A percentile compares a stretch with the other conserved stretches of the same genome.
phyloP scores from a whole-genome alignment of 2,797 vertebrate species.

The Sebastes umbrosus region DNA sequence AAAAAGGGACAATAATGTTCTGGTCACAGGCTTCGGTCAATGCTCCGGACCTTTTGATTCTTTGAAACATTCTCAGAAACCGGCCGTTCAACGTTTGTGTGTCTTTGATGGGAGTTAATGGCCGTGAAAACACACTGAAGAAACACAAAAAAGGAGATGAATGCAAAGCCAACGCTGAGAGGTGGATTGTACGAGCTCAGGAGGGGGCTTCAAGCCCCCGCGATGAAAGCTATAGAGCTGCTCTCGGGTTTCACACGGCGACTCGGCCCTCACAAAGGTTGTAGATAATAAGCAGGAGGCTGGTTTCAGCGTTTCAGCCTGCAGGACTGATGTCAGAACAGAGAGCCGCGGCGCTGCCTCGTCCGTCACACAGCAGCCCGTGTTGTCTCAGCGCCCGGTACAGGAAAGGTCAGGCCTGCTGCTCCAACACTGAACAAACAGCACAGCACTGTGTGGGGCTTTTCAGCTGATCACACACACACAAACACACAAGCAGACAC shows the following conservation, averaged over 20 bases:
- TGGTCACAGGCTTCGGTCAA: background rate
- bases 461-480: slow-evolving; percentile 7
- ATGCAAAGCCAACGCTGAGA: slow-evolving; percentile 14
- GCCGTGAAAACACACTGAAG: slow-evolving; percentile 1
- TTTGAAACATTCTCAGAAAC: background rate
- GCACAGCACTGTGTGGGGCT: slow-evolving; percentile 38
- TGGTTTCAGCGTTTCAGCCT: slow-evolving; percentile 11
- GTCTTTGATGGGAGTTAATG: slow-evolving; percentile 28
- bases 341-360: slow-evolving; percentile 4
- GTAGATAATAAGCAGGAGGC: slow-evolving; percentile 44
- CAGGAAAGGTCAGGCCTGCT: slow-evolving; percentile 70
- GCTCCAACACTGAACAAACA: slow-evolving; percentile 56
- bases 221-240: slow-evolving; percentile 15
- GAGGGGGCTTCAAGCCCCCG: background rate
- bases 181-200: background rate
- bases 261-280: slow-evolving; percentile 33
- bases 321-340: slow-evolving; percentile 40
- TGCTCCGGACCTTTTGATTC: background rate
- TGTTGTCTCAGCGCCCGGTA: slow-evolving; percentile 42
- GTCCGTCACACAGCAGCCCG: slow-evolving; percentile 41
- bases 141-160: slow-evolving; percentile 3
- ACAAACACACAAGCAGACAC: background rate
- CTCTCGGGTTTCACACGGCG: slow-evolving; percentile 42
- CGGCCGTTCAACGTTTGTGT: background rate
- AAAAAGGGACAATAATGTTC: background rate